Base-by-base conservation (phyloP, 2,113 vertebrate genomes). In the Serilophus lunatus region DNA sequence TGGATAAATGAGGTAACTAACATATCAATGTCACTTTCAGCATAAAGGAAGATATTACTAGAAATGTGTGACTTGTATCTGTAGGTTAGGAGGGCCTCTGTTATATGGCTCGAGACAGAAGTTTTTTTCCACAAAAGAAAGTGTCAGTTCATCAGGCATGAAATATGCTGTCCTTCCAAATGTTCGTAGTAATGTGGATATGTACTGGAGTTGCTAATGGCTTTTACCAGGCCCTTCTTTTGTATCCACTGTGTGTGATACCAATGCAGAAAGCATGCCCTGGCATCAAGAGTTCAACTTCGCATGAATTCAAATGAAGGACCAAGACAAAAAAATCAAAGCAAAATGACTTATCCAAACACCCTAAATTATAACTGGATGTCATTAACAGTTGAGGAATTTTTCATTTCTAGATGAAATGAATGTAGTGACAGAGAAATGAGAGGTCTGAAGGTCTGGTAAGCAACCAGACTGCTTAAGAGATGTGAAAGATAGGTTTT, bases 181-280 rank as follows among this genome's bases (percentile, higher is more conserved):
- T 0, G 0, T 17, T 82, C 9, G 5, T 38, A 59, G 29, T 25
- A 35, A 59, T 7, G 29, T 38, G 22, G 25, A 33, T 15, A n/a
- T 44, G 16, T 44, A 5, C 45, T 40, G 44, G 36, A 56, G 57
- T 38, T 88, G 44, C 38, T 82, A 29, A 68, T 3, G 11, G 15
- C 56, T 84, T 35, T 51, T 54, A 24, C 0, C 0, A 0, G 59
- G 20, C 0, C 1, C 54, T 53, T 26, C 28, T 81, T 54, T 71
- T 29, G 9, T 70, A 22, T 64, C 28, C 4, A 2, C 35, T 59
- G 4, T 38, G 2, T 35, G 42, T 22, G 26, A 38, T 60, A 42
- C 19, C 42, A 25, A 12, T 2, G 8, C 35, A 54, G 50, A 78
- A 61, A 69, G 25, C 0, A 0, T n/a, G 38, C 11, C 42, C 7